Conservation (phyloP, 2,113 vertebrate genomes). For the Cnemophilus loriae region DNA sequence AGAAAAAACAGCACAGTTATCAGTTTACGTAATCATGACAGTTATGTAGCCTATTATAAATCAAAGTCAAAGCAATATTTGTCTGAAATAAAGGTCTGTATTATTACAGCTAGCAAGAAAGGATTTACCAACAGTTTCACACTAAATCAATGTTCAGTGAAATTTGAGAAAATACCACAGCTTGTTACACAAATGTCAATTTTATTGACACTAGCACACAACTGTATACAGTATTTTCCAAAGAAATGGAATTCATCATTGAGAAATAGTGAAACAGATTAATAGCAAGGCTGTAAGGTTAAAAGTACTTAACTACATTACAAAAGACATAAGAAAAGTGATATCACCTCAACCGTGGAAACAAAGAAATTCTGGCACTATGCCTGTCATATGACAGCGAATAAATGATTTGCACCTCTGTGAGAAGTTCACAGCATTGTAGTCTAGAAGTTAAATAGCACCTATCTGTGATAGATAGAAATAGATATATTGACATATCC, state of each 20-base stretch:
- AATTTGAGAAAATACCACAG: constrained; percentile 78
- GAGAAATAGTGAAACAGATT: constrained; percentile 70
- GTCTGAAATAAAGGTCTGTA: constrained; percentile 39
- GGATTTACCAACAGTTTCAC: constrained; percentile 54
- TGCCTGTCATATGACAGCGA: constrained; percentile 40
- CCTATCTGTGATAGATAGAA: neutral
- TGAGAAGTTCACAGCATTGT: constrained; percentile 36
- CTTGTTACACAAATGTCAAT: constrained; percentile 80
- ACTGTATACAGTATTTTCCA: constrained; percentile 79
- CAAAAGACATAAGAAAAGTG: constrained; percentile 70
- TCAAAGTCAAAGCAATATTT: neutral
- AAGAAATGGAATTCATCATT: constrained; percentile 69
- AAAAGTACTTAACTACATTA: constrained; percentile 64
- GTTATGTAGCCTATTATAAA: constrained; percentile 25
- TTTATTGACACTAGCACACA: constrained; percentile 93
- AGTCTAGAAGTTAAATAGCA: constrained; percentile 40
- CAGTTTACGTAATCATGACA: constrained; percentile 33
- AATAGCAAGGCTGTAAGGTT: constrained; percentile 60
- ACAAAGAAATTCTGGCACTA: constrained; percentile 71
- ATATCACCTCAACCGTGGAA: constrained; percentile 52
- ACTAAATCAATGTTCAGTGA: constrained; percentile 63
- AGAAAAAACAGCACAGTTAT: constrained; percentile 20
- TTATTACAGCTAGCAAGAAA: constrained; percentile 48
- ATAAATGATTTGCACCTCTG: constrained; percentile 51
- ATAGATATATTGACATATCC: neutral